A percentile compares a stretch with the other conserved stretches of the same genome.
Evolutionary conservation across 2,888 invertebrate species (phyloP).

Genomic region (Lampropteryx suffumata): DNA sequence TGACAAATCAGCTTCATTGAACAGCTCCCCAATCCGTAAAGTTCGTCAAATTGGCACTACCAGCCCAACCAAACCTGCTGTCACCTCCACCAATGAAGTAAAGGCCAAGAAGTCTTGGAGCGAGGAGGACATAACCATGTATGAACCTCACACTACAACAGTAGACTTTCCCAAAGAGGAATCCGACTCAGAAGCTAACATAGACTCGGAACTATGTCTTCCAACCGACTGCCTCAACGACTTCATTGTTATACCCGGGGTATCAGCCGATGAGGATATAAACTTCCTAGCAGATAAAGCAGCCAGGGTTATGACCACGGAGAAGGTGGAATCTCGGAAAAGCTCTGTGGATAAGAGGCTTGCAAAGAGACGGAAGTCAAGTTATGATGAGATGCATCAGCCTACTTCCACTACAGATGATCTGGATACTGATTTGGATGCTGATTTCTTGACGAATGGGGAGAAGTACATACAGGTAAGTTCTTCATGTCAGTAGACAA

Average conservation of each 20-base stretch:
- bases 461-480: slow-evolving; percentile 75
- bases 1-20: slow-evolving; percentile 71
- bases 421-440: slow-evolving; percentile 54
- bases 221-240: slow-evolving; percentile 75
- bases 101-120: slow-evolving; percentile 65
- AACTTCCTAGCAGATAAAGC: slow-evolving; percentile 72
- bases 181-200: slow-evolving; percentile 69
- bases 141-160: slow-evolving; percentile 75
- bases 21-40: slow-evolving; percentile 76
- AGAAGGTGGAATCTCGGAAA: slow-evolving; percentile 39
- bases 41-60: slow-evolving; percentile 70
- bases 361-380: slow-evolving; percentile 65
- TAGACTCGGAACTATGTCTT: slow-evolving; percentile 71
- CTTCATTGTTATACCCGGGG: slow-evolving; percentile 65
- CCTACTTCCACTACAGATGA: slow-evolving; percentile 76
- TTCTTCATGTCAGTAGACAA: neutral
- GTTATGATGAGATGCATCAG: slow-evolving; percentile 76
- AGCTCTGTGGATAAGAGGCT: slow-evolving; percentile 59
- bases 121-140: slow-evolving; percentile 77
- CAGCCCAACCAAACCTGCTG: slow-evolving; percentile 52
- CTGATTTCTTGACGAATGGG: slow-evolving; percentile 59
- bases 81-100: slow-evolving; percentile 67
- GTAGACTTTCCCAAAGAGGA: slow-evolving; percentile 69
- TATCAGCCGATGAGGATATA: slow-evolving; percentile 66
- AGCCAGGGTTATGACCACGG: slow-evolving; percentile 73